A percentile compares a stretch with the other conserved stretches of the same genome.
phyloP scores from a whole-genome alignment of 2,888 invertebrate species.

The Ormyrus pomaceus region DNA sequence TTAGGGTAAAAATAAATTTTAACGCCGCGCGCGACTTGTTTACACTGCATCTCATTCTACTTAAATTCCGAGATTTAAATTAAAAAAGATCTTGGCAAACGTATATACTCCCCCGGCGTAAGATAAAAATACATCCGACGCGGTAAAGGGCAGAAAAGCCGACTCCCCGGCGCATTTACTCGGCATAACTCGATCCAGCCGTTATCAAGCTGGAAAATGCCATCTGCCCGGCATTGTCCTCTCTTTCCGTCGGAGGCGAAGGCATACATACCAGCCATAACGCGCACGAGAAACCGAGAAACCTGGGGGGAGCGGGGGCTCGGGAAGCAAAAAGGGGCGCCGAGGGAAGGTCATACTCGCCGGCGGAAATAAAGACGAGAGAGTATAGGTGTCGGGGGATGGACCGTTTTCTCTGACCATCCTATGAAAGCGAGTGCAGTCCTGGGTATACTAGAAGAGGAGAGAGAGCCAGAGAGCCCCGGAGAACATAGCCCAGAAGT shows the following conservation, averaged over 20 bases:
- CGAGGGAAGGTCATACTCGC: constrained; percentile 58
- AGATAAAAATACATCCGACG: too few species aligned
- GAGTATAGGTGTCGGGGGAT: constrained; percentile 72
- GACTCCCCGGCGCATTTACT: constrained; percentile 2
- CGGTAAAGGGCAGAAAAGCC: constrained; percentile 12
- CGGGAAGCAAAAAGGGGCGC: constrained; percentile 39
- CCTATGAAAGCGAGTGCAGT: constrained; percentile 71
- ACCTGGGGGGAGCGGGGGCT: constrained; percentile 52
- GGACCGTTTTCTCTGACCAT: constrained; percentile 71
- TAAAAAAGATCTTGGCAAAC: neutral
- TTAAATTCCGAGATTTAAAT: too few species aligned
- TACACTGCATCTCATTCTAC: too few species aligned
- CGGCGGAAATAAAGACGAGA: constrained; percentile 70
- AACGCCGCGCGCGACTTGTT: too few species aligned
- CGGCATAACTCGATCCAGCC: constrained; percentile 52
- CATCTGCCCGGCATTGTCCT: constrained; percentile 50
- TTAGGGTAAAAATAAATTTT: too few species aligned
- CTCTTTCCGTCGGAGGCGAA: constrained; percentile 4
- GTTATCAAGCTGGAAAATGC: constrained; percentile 59
- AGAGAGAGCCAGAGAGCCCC: constrained; percentile 15
- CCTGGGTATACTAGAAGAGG: constrained; percentile 64
- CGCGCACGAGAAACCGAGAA: constrained; percentile 43
- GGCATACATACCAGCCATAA: constrained; percentile 1
- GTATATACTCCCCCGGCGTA: neutral
- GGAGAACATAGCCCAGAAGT: constrained; percentile 56